Evolutionary conservation across 2,113 vertebrate genomes (phyloP).

Genomic region (Piprites chloris): DNA sequence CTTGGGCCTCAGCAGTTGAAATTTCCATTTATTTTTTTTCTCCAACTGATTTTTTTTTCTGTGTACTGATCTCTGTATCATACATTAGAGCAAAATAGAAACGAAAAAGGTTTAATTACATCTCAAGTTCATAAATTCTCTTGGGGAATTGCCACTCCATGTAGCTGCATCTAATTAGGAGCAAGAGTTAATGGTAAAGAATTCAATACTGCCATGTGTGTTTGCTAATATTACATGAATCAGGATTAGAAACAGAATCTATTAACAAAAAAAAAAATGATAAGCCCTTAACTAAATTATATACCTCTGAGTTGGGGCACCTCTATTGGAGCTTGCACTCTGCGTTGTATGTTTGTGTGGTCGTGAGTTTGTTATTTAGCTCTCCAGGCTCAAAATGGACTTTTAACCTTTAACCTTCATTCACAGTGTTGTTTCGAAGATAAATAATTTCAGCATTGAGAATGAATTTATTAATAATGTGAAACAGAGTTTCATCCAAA

Average conservation of each 20-base stretch:
- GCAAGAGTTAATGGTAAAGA: neutral
- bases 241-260: neutral
- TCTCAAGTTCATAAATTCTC: constrained; percentile 25
- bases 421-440: neutral
- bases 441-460: neutral
- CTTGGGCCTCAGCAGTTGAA: neutral
- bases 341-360: neutral
- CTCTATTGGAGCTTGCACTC: neutral
- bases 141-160: neutral
- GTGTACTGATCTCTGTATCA: constrained; percentile 5
- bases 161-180: constrained; percentile 10
- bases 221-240: neutral
- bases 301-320: neutral
- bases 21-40: neutral
- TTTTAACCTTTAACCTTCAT: neutral
- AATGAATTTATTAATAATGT: neutral
- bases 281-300: neutral
- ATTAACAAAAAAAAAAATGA: neutral
- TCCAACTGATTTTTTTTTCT: neutral
- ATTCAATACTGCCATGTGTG: neutral
- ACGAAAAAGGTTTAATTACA: constrained; percentile 11
- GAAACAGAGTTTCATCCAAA: neutral
- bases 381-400: neutral
- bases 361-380: neutral
- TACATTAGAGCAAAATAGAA: neutral